phyloP scores from a whole-genome alignment of 2,888 invertebrate genomes.

The Agonopterix alstromeriana region DNA sequence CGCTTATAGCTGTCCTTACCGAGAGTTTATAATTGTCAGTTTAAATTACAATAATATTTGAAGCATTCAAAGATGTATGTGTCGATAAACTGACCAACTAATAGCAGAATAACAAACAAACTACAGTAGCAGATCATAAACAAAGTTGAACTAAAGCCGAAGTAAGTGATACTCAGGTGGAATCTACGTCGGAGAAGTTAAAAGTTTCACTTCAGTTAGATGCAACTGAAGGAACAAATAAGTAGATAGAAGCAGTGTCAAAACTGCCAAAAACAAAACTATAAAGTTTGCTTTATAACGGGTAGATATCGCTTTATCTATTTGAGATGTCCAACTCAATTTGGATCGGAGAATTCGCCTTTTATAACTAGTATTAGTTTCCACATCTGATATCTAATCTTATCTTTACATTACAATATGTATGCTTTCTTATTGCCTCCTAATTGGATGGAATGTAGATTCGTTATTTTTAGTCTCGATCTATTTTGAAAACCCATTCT shows the following conservation, averaged over 20 bases:
- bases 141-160: slow-evolving; percentile 38
- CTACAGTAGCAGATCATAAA: slow-evolving; percentile 38
- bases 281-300: slow-evolving; percentile 73
- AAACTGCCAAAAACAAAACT: slow-evolving; percentile 78
- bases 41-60: too few species aligned
- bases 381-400: slow-evolving; percentile 17
- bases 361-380: slow-evolving; percentile 37
- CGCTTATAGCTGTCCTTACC: slow-evolving; percentile 14
- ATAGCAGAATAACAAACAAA: slow-evolving; percentile 23
- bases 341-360: slow-evolving; percentile 46
- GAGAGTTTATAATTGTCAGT: too few species aligned
- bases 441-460: slow-evolving; percentile 20
- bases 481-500: slow-evolving; percentile 14
- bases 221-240: slow-evolving; percentile 70
- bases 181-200: slow-evolving; percentile 63
- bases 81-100: slow-evolving; percentile 13
- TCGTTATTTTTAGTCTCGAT: slow-evolving; percentile 10
- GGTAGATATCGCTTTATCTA: slow-evolving; percentile 70
- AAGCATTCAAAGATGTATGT: slow-evolving; percentile 1
- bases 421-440: slow-evolving; percentile 15
- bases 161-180: slow-evolving; percentile 57
- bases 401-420: slow-evolving; percentile 9
- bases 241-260: slow-evolving; percentile 72
- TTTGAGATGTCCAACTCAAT: slow-evolving; percentile 71
- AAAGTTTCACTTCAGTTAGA: slow-evolving; percentile 65